These are phyloP conservation scores for Alexandromys fortis DNA, from an alignment of 2,113 vertebrate genomes.

Conservation along the genomic window DNA sequence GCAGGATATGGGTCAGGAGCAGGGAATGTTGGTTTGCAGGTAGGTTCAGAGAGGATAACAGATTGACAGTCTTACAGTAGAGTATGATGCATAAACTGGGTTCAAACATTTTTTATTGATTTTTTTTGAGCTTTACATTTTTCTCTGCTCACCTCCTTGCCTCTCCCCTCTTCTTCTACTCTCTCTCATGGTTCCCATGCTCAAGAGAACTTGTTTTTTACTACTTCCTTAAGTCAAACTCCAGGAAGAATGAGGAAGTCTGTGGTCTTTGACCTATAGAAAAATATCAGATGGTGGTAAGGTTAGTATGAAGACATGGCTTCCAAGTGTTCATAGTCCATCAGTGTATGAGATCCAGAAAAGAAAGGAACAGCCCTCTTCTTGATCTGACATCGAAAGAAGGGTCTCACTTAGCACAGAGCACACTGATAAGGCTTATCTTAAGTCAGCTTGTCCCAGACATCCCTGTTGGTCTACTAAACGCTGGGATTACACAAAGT, in stretches of 20 bases:
- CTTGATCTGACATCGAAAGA: accelerated
- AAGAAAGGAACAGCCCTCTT: not conserved
- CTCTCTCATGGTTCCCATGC: too few relatives aligned
- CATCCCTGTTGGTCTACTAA: not conserved
- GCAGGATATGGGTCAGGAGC: not conserved
- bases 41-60: not conserved
- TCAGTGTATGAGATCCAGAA: not conserved
- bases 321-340: not conserved
- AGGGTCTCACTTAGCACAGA: not conserved
- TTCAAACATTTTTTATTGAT: not conserved
- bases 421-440: not conserved
- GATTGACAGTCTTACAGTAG: not conserved
- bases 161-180: too few relatives aligned
- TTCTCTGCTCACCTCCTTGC: too few relatives aligned
- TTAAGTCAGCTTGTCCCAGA: not conserved
- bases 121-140: too few relatives aligned
- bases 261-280: not conserved
- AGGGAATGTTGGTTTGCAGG: not conserved
- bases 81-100: not conserved
- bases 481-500: not conserved
- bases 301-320: not conserved
- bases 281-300: not conserved
- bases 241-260: not conserved
- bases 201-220: too few relatives aligned
- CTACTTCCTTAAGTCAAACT: not conserved